Evolutionary conservation across 2,888 invertebrate species (phyloP), one percentile per base, ranked within the genome.

Genomic region (Agrochola macilenta): DNA sequence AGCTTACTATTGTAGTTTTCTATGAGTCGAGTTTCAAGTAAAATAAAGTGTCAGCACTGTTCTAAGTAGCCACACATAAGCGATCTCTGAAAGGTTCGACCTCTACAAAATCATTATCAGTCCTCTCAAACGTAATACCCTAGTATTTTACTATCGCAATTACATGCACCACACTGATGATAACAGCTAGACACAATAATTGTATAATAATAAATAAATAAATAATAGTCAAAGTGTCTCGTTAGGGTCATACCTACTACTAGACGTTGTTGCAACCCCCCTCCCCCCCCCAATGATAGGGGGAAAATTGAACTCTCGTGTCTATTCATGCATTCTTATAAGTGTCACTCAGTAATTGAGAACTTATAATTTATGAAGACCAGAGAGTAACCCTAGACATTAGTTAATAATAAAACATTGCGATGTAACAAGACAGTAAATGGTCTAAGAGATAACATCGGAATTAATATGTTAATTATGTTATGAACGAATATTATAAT

Each of bases 121-220:
- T 35, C 30, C 20, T 35, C 30, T 65, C 43, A 26, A 61, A 30
- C 71, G 20, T 58, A 68, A 71, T 39, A 64, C 2, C 12, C 46
- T 76, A 58, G 11, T 35, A 65, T 26, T 49, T 64, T 82, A 43
- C 20, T n/a, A 58, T 60, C 43, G 39, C 7, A 20, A 7, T 20
- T n/a, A 49, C 57, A 54, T 52, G 64, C 49, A 46, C 35, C 54
- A 12, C n/a, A 68, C 30, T 60, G 66, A 77, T 60, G 66, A 77
- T 84, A 77, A 74, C 60, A 20, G 23, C 60, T 49, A 82, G 74
- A 72, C 72, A 71, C 68, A 69, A 64, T 83, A 68, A 71, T 64
- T 49, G 63, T 3, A 5, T 30, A 70, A 58, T 73, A n/a, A n/a
- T n/a, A n/a, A n/a, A n/a, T n/a, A n/a, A n/a, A n/a, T n/a, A n/a